These are phyloP conservation scores for Perognathus longimembris DNA, from an alignment of 2,113 vertebrate genomes.

Conservation along the genomic window DNA sequence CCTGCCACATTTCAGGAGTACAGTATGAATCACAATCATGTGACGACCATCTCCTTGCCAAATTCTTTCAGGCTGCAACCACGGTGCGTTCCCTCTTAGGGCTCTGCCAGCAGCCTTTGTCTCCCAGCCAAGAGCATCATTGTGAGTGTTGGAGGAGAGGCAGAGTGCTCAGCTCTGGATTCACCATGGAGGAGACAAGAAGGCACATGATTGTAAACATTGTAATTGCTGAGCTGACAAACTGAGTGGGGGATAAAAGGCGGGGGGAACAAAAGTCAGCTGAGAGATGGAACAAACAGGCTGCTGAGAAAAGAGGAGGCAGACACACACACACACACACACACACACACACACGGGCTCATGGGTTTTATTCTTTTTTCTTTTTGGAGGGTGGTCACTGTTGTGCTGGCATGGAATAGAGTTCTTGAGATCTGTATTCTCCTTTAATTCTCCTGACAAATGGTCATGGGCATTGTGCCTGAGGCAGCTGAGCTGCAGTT, in stretches of 20 bases:
- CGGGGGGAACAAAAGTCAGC: neutral
- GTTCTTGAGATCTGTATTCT: neutral
- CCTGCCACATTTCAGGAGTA: constrained; percentile 88
- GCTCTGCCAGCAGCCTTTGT: constrained; percentile 89
- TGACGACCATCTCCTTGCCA: constrained; percentile 88
- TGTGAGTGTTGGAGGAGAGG: constrained; percentile 80
- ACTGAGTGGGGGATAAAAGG: neutral
- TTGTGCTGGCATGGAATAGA: neutral
- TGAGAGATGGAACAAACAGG: constrained; percentile 13
- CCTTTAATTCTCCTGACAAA: neutral
- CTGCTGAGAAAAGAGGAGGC: neutral
- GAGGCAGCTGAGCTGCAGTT: neutral
- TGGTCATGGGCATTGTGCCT: rapidly evolving
- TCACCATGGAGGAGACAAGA: constrained; percentile 65
- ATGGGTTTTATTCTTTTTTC: too few species aligned
- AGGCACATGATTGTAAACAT: constrained; percentile 23
- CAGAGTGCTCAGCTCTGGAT: constrained; percentile 67
- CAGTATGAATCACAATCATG: constrained; percentile 91
- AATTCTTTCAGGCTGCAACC: constrained; percentile 89
- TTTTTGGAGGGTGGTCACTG: neutral
- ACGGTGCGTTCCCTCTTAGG: constrained; percentile 84
- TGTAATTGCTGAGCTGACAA: neutral
- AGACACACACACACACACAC: too few species aligned
- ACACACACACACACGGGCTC: too few species aligned
- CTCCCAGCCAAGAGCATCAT: constrained; percentile 87